phyloP scores from a whole-genome alignment of 2,888 invertebrate genomes.

The Aphodius granarius region DNA sequence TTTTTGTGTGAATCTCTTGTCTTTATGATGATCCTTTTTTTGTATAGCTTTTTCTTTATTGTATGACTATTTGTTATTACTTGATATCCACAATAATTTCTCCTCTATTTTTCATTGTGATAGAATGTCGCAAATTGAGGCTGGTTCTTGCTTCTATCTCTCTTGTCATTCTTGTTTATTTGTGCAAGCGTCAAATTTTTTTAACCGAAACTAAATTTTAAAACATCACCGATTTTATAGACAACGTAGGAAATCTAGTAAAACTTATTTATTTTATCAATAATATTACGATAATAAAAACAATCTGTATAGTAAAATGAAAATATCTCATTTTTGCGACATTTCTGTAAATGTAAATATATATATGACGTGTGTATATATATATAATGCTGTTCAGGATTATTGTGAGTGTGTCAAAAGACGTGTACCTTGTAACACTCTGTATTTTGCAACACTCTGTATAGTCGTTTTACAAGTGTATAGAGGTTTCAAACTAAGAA shows the following conservation, averaged over 20 bases:
- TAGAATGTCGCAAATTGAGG: conserved; percentile 8
- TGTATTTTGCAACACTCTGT: conserved; percentile 6
- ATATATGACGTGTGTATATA: no score
- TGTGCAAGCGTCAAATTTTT: not conserved
- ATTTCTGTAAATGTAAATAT: not conserved
- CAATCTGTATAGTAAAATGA: no score
- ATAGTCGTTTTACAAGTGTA: conserved; percentile 12
- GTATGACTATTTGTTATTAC: not conserved
- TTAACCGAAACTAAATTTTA: not conserved
- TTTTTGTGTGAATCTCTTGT: no score
- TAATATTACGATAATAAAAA: no score
- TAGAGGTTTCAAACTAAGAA: no score
- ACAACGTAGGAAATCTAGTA: no score
- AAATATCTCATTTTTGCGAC: not conserved
- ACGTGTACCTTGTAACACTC: not conserved
- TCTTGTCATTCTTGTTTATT: no score
- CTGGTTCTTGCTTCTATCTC: not conserved
- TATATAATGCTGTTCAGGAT: not conserved
- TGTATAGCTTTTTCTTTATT: not conserved
- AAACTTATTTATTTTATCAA: no score
- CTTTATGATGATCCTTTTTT: no score
- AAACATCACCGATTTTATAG: not conserved
- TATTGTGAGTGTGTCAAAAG: not conserved
- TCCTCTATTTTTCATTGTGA: conserved; percentile 6
- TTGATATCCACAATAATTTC: not conserved